Percentiles rank a stretch among this genome's conserved stretches.
phyloP scores from a whole-genome alignment of 1,140 invertebrate species.

The Pseudachorutes palmiensis region DNA sequence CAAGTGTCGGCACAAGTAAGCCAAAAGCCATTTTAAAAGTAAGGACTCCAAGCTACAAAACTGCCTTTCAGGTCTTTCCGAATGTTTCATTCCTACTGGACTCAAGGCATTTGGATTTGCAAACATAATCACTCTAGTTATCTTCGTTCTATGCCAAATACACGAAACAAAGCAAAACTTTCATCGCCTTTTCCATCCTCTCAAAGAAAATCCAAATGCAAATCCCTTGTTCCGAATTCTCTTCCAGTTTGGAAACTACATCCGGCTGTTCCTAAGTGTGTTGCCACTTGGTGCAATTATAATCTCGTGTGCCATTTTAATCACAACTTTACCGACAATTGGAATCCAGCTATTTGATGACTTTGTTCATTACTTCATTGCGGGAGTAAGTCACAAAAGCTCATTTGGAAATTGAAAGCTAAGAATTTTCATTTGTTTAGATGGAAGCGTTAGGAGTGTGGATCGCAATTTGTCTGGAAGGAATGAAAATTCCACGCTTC shows the following conservation, averaged over 20 bases:
- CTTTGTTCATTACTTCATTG: background rate
- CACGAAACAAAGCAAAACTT: slow-evolving; percentile 10
- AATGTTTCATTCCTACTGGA: background rate
- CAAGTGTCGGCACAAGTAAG: no score
- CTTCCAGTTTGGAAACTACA: background rate
- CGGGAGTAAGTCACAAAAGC: background rate
- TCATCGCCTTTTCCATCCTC: background rate
- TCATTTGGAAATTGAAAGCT: background rate
- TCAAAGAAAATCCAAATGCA: background rate
- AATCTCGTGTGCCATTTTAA: background rate
- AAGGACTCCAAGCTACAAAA: no score
- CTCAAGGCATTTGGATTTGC: background rate
- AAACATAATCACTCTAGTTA: background rate
- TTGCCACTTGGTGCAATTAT: background rate
- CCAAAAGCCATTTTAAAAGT: no score
- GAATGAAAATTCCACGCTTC: slow-evolving; percentile 1
- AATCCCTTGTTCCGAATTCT: background rate
- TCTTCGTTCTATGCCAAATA: background rate
- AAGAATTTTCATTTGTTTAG: background rate
- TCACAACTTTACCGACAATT: background rate
- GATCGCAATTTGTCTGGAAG: background rate
- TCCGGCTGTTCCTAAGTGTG: background rate
- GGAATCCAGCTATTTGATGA: background rate
- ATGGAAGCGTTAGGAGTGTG: background rate
- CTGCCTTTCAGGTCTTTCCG: background rate